A percentile compares a stretch with the other conserved stretches of the same genome.
phyloP scores from a whole-genome alignment of 2,113 vertebrate species.

The Gambusia holbrooki region DNA sequence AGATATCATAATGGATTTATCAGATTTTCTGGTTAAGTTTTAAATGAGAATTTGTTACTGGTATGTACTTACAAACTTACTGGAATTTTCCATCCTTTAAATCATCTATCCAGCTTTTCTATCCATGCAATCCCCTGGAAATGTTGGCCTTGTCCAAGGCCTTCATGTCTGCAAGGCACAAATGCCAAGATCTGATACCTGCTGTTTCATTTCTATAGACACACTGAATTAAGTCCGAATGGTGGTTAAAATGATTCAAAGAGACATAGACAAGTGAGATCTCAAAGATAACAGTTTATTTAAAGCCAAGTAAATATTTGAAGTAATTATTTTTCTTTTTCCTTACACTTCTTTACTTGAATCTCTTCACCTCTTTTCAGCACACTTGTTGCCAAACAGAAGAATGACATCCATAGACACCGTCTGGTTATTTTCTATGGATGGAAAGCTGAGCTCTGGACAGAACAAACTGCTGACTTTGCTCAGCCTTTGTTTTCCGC shows the following conservation, averaged over 20 bases:
- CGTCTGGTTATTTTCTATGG: constrained; percentile 62
- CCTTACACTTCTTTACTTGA: background rate
- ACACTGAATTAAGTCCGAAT: no score
- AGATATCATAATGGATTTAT: constrained; percentile 62
- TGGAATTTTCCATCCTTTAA: no score
- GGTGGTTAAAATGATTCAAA: no score
- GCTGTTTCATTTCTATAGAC: background rate
- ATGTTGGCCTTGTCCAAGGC: no score
- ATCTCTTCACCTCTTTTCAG: constrained; percentile 16
- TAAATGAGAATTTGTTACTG: constrained; percentile 35
- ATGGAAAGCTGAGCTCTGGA: constrained; percentile 48
- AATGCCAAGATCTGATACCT: background rate
- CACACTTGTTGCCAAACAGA: constrained; percentile 62
- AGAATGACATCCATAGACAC: constrained; percentile 46
- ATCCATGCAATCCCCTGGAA: no score
- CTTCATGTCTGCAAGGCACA: background rate
- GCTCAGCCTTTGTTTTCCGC: constrained; percentile 70
- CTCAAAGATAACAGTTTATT: constrained; percentile 45
- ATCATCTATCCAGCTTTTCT: no score
- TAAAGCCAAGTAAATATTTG: background rate
- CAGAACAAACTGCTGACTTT: constrained; percentile 75
- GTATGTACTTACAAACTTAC: no score
- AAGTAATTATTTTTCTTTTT: background rate
- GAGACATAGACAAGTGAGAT: no score
- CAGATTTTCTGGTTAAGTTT: constrained; percentile 39